A percentile compares a stretch with the other conserved stretches of the same genome.
These are phyloP conservation scores for Paratilapia polleni DNA, from an alignment of 2,113 vertebrate genomes.

Conservation along the genomic window DNA sequence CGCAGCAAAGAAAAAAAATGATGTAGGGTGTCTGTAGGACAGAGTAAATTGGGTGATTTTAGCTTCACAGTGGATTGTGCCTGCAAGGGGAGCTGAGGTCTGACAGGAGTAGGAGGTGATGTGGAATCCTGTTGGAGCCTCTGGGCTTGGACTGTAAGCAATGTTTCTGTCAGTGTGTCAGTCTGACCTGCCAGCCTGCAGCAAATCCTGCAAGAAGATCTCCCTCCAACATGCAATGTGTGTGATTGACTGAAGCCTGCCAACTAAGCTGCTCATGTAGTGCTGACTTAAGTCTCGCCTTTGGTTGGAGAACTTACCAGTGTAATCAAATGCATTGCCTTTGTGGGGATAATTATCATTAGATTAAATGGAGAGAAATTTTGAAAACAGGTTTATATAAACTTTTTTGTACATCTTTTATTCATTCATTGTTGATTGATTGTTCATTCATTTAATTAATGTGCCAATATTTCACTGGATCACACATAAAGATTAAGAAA, in stretches of 20 bases:
- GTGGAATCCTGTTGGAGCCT: conserved; percentile 18
- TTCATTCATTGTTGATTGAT: not conserved
- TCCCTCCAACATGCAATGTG: not conserved
- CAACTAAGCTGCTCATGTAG: not conserved
- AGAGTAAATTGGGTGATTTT: not conserved
- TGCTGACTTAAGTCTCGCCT: not conserved
- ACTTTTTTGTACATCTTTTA: not conserved
- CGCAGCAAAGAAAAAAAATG: not conserved
- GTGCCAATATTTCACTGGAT: not conserved
- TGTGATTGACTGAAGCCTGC: not conserved
- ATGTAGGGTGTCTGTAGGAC: not conserved
- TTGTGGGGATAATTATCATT: not conserved
- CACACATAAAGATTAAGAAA: no score
- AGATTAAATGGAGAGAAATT: not conserved
- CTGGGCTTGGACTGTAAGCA: conserved; percentile 1
- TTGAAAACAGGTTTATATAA: not conserved
- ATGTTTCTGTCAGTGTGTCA: conserved; percentile 1
- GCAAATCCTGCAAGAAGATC: not conserved
- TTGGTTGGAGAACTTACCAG: not conserved
- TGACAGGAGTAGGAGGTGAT: conserved; percentile 30
- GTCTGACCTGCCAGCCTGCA: conserved; percentile 4
- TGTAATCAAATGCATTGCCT: not conserved
- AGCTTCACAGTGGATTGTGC: not conserved
- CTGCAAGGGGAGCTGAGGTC: not conserved
- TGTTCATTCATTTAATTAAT: not conserved